Percentiles rank a stretch among this genome's conserved stretches.
These are phyloP conservation scores for Hippocampus barbouri DNA, from an alignment of 2,113 vertebrate species.

Conservation along the genomic window DNA sequence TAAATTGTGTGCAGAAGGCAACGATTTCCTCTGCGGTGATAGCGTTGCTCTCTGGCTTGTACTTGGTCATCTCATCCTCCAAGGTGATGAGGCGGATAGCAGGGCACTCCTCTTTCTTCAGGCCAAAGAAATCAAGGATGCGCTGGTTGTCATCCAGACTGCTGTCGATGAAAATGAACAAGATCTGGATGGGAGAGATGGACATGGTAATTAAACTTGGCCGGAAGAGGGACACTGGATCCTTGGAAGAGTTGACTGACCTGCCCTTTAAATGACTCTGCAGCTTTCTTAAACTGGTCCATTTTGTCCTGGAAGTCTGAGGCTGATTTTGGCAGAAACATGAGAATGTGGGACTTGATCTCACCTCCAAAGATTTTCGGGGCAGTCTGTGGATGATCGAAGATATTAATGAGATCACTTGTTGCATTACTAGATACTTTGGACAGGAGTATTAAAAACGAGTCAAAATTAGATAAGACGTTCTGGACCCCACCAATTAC, in stretches of 20 bases:
- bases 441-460: background rate
- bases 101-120: conserved; percentile 96
- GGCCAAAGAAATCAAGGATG: conserved; percentile 95
- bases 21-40: conserved; percentile 85
- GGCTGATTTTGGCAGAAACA: conserved; percentile 88
- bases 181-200: conserved; percentile 75
- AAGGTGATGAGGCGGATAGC: conserved; percentile 94
- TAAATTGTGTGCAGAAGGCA: conserved; percentile 83
- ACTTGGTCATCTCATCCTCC: conserved; percentile 99
- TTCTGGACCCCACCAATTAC: conserved; percentile 54
- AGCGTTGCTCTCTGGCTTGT: conserved; percentile 81
- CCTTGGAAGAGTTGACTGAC: conserved; percentile 58
- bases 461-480: background rate
- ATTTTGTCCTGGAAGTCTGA: conserved; percentile 86
- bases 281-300: conserved; percentile 86
- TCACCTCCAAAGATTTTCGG: conserved; percentile 99
- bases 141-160: conserved; percentile 93
- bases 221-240: too few relatives aligned
- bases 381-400: conserved; percentile 77
- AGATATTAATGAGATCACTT: background rate
- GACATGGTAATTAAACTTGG: background rate
- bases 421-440: background rate
- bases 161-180: conserved; percentile 98
- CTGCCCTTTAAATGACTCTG: conserved; percentile 87
- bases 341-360: conserved; percentile 95